phyloP scores from a whole-genome alignment of 2,888 invertebrate genomes.

The Tolmerus cingulatus region DNA sequence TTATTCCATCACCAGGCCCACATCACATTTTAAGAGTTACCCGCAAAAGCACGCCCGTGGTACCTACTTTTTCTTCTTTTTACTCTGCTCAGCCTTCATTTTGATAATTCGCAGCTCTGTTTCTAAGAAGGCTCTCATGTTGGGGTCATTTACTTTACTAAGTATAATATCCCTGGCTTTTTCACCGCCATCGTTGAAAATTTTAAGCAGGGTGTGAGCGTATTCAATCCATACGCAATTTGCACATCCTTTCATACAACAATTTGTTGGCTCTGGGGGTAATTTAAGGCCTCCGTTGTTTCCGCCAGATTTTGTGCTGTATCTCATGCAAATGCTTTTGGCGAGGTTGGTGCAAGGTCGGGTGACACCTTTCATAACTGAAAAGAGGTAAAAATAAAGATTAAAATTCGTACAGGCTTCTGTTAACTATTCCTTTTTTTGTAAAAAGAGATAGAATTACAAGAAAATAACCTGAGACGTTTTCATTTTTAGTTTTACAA shows the following conservation, averaged over 20 bases:
- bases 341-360: neutral
- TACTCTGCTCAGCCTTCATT: neutral
- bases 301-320: neutral
- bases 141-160: slow-evolving; percentile 79
- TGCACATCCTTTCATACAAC: slow-evolving; percentile 91
- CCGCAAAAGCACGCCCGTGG: neutral
- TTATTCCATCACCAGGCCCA: neutral
- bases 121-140: slow-evolving; percentile 81
- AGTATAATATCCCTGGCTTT: slow-evolving; percentile 75
- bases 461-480: too few relatives aligned
- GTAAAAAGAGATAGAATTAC: too few relatives aligned
- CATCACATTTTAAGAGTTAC: neutral
- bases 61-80: neutral
- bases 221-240: slow-evolving; percentile 95
- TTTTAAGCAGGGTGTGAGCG: slow-evolving; percentile 77
- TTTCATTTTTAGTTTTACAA: too few relatives aligned
- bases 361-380: neutral
- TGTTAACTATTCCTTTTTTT: too few relatives aligned
- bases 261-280: slow-evolving; percentile 74
- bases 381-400: neutral
- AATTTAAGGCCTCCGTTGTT: slow-evolving; percentile 44
- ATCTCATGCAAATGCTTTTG: neutral
- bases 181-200: slow-evolving; percentile 73
- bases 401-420: neutral
- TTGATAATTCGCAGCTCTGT: slow-evolving; percentile 72